phyloP scores from a whole-genome alignment of 92 coral and sea anemone species.

The Parazoanthus swiftii region DNA sequence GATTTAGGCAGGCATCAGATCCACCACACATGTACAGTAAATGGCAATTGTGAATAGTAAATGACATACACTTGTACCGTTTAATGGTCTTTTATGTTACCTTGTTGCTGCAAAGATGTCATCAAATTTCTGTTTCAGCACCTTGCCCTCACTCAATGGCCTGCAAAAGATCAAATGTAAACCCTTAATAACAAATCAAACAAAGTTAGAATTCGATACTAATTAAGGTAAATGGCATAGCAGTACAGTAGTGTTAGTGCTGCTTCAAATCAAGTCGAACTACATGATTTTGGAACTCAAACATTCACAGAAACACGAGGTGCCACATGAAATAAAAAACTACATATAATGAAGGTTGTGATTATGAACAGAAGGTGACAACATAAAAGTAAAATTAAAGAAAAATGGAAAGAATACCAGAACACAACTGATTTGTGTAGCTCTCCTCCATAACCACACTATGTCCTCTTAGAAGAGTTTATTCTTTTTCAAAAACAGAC shows the following conservation, averaged over 20 bases:
- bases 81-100: background rate
- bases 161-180: conserved; percentile 45
- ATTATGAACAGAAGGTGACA: too few relatives aligned
- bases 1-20: background rate
- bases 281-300: background rate
- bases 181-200: background rate
- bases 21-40: background rate
- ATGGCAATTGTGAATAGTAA: background rate
- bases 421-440: background rate
- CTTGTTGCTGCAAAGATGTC: conserved; percentile 98
- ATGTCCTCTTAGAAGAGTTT: background rate
- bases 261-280: background rate
- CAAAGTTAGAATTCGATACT: background rate
- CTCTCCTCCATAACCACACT: background rate
- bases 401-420: background rate
- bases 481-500: background rate
- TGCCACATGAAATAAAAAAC: too few relatives aligned
- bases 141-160: conserved; percentile 98
- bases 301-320: background rate
- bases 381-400: too few relatives aligned
- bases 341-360: too few relatives aligned
- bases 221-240: background rate
- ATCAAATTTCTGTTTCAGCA: conserved; percentile 94
- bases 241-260: background rate
- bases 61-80: background rate